Percentiles rank a stretch among this genome's conserved stretches.
These are phyloP conservation scores for Eubasilissa splendida DNA, from an alignment of 2,888 invertebrate species.

Conservation along the genomic window DNA sequence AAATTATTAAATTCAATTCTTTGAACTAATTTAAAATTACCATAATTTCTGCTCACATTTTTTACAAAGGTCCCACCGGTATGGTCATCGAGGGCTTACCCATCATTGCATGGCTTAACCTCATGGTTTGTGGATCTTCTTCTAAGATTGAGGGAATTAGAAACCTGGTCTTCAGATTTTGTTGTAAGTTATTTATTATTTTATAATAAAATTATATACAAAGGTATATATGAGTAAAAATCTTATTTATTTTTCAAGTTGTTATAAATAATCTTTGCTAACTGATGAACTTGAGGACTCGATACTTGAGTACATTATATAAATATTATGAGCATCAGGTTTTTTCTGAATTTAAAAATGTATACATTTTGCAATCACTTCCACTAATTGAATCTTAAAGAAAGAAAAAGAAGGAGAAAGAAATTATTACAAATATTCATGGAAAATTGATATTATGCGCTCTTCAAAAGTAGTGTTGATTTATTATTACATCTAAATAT, in stretches of 20 bases:
- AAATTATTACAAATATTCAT: too few species aligned
- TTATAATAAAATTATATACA: constrained; percentile 1
- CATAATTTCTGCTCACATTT: constrained; percentile 3
- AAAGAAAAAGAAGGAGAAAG: too few species aligned
- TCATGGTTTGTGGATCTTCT: constrained; percentile 95
- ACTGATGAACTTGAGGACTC: too few species aligned
- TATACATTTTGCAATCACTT: too few species aligned
- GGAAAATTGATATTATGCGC: too few species aligned
- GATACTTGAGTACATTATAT: too few species aligned
- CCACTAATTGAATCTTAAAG: too few species aligned
- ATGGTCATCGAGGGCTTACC: constrained; percentile 93
- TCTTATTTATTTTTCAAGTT: not conserved
- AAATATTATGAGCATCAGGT: too few species aligned
- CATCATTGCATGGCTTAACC: constrained; percentile 89
- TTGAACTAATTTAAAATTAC: not conserved
- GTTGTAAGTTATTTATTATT: constrained; percentile 73
- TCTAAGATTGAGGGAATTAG: constrained; percentile 87
- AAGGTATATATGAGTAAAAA: not conserved
- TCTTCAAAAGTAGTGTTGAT: too few species aligned
- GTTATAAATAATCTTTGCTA: not conserved
- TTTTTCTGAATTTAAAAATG: too few species aligned
- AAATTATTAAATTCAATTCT: too few species aligned
- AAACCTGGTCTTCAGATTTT: constrained; percentile 96
- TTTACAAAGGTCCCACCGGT: constrained; percentile 80
- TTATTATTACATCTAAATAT: too few species aligned